Percentiles rank a stretch among this genome's conserved stretches.
Evolutionary conservation across 1,140 invertebrate species (phyloP).

Genomic region (Pseudachorutes palmiensis): DNA sequence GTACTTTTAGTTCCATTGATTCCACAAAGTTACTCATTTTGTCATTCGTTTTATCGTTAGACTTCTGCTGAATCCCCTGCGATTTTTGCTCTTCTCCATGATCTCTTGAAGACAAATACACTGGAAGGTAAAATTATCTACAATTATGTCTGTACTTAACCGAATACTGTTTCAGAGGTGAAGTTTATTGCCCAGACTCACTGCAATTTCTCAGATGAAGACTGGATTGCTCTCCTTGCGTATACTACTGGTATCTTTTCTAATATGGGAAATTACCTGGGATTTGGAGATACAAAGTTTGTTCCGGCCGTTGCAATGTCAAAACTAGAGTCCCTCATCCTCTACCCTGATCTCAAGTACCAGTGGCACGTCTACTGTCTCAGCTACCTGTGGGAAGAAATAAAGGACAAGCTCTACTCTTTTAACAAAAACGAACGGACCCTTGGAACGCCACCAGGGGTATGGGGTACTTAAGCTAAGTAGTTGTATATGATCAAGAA

Average conservation of each 20-base stretch:
- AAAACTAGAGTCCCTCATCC: conserved; percentile 63
- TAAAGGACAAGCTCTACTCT: conserved; percentile 58
- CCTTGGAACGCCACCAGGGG: too few relatives aligned
- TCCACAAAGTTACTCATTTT: too few relatives aligned
- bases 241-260: conserved; percentile 72
- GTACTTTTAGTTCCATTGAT: too few relatives aligned
- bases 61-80: conserved; percentile 74
- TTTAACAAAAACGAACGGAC: conserved; percentile 59
- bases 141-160: background rate
- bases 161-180: conserved; percentile 46
- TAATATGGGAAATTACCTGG: conserved; percentile 89
- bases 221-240: conserved; percentile 62
- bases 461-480: too few relatives aligned
- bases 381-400: conserved; percentile 41
- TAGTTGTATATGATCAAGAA: conserved; percentile 57
- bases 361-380: background rate
- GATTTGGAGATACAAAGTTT: conserved; percentile 89
- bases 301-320: conserved; percentile 69
- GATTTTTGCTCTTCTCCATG: conserved; percentile 73
- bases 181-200: conserved; percentile 54
- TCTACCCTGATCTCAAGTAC: background rate
- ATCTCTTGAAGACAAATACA: conserved; percentile 63
- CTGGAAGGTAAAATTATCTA: conserved; percentile 42
- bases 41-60: conserved; percentile 42
- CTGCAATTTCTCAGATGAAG: conserved; percentile 62